Evolutionary conservation across 2,888 invertebrate genomes (phyloP).

Genomic region (Atherix ibis): DNA sequence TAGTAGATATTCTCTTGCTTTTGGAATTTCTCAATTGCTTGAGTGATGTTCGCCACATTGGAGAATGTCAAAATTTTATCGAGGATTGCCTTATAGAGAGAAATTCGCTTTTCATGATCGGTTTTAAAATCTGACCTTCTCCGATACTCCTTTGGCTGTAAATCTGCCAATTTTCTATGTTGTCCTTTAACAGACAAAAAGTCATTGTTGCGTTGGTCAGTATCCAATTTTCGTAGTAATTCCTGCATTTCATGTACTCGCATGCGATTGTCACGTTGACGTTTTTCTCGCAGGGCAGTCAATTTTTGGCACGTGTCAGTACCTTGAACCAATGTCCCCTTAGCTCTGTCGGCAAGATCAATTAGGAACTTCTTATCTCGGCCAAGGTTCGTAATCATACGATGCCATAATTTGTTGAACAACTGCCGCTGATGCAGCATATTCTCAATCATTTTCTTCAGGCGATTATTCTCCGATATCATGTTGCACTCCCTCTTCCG

Average conservation of each 20-base stretch:
- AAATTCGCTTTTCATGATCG: slow-evolving; percentile 22
- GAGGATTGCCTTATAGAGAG: slow-evolving; percentile 24
- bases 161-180: slow-evolving; percentile 18
- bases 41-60: slow-evolving; percentile 16
- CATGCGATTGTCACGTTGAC: slow-evolving; percentile 13
- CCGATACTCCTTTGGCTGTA: slow-evolving; percentile 26
- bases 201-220: slow-evolving; percentile 20
- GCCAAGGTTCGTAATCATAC: slow-evolving; percentile 24
- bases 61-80: slow-evolving; percentile 13
- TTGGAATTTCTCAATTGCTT: slow-evolving; percentile 26
- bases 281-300: slow-evolving; percentile 20
- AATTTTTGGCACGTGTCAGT: slow-evolving; percentile 27
- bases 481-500: slow-evolving; percentile 25
- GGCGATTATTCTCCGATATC: slow-evolving; percentile 21
- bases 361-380: slow-evolving; percentile 28
- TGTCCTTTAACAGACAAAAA: slow-evolving; percentile 24
- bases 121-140: slow-evolving; percentile 24
- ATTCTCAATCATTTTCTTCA: slow-evolving; percentile 22
- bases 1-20: slow-evolving; percentile 29
- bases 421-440: slow-evolving; percentile 23
- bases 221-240: slow-evolving; percentile 23
- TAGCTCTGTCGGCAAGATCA: slow-evolving; percentile 27
- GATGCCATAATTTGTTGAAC: slow-evolving; percentile 26
- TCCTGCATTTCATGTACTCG: slow-evolving; percentile 22
- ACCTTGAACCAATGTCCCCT: slow-evolving; percentile 26